Evolutionary conservation across 2,113 vertebrate genomes (phyloP).

Genomic region (Catharus bicknelli): DNA sequence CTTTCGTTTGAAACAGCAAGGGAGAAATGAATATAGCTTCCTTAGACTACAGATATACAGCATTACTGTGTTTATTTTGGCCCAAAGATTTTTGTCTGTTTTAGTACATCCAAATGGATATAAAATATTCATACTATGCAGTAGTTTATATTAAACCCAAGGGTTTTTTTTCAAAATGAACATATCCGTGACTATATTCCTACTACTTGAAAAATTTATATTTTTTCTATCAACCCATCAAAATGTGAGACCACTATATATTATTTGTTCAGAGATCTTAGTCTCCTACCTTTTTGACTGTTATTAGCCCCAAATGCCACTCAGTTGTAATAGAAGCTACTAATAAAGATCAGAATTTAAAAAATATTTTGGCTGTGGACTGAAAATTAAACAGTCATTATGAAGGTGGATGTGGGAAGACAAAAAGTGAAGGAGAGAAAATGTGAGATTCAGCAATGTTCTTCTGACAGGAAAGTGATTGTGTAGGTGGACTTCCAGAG

Average conservation of each 20-base stretch:
- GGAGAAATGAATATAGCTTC: background rate
- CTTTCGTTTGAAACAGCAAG: background rate
- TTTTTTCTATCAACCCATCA: background rate
- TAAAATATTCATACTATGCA: background rate
- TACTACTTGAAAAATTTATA: background rate
- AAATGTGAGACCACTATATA: background rate
- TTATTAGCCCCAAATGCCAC: background rate
- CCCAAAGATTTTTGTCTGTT: background rate
- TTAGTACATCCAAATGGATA: background rate
- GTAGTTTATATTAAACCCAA: background rate
- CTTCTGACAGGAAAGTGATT: background rate
- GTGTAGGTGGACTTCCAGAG: slow-evolving; percentile 34
- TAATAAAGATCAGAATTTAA: background rate
- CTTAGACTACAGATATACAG: background rate
- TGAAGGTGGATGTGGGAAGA: background rate
- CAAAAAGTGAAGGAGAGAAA: background rate
- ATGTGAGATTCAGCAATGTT: slow-evolving; percentile 1
- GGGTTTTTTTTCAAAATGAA: background rate
- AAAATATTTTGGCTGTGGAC: background rate
- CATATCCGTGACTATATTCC: background rate
- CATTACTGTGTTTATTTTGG: background rate
- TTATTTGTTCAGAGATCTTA: background rate
- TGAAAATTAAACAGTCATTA: background rate
- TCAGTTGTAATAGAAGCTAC: background rate
- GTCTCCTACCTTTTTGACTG: background rate